Evolutionary conservation across 1,140 invertebrate species (phyloP).

Genomic region (Cydia splendana): DNA sequence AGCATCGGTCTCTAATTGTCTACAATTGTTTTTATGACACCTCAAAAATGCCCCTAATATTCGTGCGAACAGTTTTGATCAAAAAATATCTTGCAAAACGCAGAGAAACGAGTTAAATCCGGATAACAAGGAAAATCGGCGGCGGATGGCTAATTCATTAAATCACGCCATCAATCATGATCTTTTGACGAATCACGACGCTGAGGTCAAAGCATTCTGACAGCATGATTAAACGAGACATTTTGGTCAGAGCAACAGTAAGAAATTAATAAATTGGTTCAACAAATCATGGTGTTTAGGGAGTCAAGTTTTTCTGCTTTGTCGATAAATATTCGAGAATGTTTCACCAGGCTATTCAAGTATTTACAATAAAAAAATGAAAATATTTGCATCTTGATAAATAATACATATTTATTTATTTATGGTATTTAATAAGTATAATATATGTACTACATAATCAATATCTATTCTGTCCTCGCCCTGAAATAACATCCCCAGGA

Average conservation of each 20-base stretch:
- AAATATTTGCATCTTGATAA: no score
- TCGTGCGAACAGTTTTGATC: background rate
- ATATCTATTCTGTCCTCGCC: no score
- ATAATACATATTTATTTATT: no score
- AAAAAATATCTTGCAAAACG: background rate
- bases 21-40: background rate
- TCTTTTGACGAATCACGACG: background rate
- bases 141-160: background rate
- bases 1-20: no score
- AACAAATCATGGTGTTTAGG: background rate
- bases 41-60: background rate
- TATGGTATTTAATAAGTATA: no score
- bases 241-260: background rate
- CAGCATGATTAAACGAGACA: background rate
- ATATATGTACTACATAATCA: no score
- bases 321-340: background rate
- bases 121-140: background rate
- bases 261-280: background rate
- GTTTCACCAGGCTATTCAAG: no score
- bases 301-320: background rate
- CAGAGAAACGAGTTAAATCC: background rate
- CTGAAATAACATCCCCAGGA: no score
- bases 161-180: background rate
- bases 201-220: background rate
- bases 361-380: no score